Evolutionary conservation across 53 echinoderm and acorn worm genomes (phyloP).

Genomic region (Temnopleurus reevesii): DNA sequence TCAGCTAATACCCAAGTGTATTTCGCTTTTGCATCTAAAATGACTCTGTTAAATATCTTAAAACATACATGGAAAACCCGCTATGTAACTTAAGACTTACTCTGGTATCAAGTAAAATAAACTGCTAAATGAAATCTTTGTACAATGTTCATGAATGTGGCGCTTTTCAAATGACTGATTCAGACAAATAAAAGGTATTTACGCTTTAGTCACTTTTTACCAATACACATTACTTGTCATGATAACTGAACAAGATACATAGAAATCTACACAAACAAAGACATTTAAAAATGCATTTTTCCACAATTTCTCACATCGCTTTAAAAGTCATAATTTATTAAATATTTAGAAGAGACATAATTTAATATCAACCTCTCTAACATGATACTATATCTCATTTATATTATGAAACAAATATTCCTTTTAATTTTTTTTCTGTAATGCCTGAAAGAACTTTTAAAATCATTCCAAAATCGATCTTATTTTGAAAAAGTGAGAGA

Average conservation of each 20-base stretch:
- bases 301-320: background rate
- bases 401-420: background rate
- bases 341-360: background rate
- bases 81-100: conserved; percentile 27
- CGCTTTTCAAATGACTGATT: background rate
- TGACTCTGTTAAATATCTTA: conserved; percentile 51
- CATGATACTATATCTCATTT: background rate
- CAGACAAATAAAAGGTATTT: background rate
- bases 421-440: background rate
- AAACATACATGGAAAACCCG: conserved; percentile 43
- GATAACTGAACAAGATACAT: background rate
- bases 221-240: background rate
- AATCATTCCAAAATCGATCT: background rate
- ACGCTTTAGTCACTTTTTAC: conserved; percentile 17
- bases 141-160: conserved; percentile 17
- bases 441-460: background rate
- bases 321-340: background rate
- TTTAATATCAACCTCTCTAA: background rate
- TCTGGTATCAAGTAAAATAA: background rate
- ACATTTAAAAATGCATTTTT: background rate
- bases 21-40: conserved; percentile 28
- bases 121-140: conserved; percentile 20
- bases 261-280: background rate
- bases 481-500: too few species aligned
- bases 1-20: conserved; percentile 9